Evolutionary conservation across 2,113 vertebrate genomes (phyloP), one percentile per base, ranked within the genome.

Genomic region (Forbesichthys agassizii): DNA sequence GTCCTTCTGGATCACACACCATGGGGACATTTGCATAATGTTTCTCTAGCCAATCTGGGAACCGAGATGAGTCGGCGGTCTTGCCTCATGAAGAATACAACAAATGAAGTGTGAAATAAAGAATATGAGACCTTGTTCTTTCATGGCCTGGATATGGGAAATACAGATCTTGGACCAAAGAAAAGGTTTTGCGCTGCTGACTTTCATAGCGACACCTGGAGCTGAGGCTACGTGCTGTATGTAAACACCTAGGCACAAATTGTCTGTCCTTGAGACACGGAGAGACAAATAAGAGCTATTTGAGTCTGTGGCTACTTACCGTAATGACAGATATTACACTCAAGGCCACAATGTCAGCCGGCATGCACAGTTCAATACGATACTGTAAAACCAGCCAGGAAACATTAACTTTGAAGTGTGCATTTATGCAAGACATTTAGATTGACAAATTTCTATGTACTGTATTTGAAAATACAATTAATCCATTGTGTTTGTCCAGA

Each of bases 81-180:
- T 67, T 61, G 75, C 66, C 69, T 80, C 27, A 57, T 68, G 60
- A 80, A 87, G 77, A 85, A 82, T 78, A 78, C 14, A 75, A 42
- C 78, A 85, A 90, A 86, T 85, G 74, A 79, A 88, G 89, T 89
- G 89, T 90, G 84, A 89, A 92, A 90, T 89, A 80, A 86, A 80
- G 80, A 61, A 75, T 74, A 83, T 73, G 81, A 82, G 78, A 79
- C 68, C 78, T 84, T 82, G 83, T 88, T 84, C 75, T 69, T 51
- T 65, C 27, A 33, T 1, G 3, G 36, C 60, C 73, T 13, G 36
- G 69, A 72, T 48, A 56, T 69, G 64, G 49, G 4, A 13, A 56
- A 61, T n/a, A 3, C 53, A 75, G 73, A 63, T 73, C 3, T 11
- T 7, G 6, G 57, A 56, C n/a, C 27, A 27, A 27, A 27, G 27